A percentile compares a stretch with the other conserved stretches of the same genome.
phyloP scores from a whole-genome alignment of 2,888 invertebrate species.

The Cheilosia variabilis region DNA sequence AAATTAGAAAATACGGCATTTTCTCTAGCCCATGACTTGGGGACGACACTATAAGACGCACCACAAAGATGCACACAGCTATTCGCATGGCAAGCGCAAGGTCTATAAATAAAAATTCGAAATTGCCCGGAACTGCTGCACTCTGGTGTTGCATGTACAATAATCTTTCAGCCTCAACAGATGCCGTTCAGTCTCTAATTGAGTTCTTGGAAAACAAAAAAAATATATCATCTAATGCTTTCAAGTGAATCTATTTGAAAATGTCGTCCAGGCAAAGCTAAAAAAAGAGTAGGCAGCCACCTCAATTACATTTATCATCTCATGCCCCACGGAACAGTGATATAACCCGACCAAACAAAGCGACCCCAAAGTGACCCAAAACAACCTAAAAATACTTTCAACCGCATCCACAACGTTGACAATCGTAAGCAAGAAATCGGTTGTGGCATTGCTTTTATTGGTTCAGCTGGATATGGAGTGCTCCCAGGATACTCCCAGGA shows the following conservation, averaged over 20 bases:
- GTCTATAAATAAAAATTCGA: slow-evolving; percentile 72
- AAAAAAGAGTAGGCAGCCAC: slow-evolving; percentile 7
- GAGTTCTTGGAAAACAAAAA: slow-evolving; percentile 32
- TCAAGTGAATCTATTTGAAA: slow-evolving; percentile 44
- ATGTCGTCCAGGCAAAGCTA: slow-evolving; percentile 3
- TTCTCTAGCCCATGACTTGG: slow-evolving; percentile 31
- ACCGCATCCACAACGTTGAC: slow-evolving; percentile 58
- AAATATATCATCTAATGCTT: slow-evolving; percentile 19
- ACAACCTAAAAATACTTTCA: slow-evolving; percentile 29
- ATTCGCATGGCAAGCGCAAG: slow-evolving; percentile 33
- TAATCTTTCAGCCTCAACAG: slow-evolving; percentile 59
- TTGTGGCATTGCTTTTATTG: slow-evolving; percentile 69
- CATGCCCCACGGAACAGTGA: slow-evolving; percentile 9
- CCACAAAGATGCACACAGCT: slow-evolving; percentile 41
- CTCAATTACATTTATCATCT: slow-evolving; percentile 64
- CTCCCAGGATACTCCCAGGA: slow-evolving; percentile 66
- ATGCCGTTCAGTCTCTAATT: slow-evolving; percentile 69
- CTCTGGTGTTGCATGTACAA: slow-evolving; percentile 53
- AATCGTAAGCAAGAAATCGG: slow-evolving; percentile 73
- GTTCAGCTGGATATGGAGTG: slow-evolving; percentile 60
- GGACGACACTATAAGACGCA: slow-evolving; percentile 27
- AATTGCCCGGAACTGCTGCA: slow-evolving; percentile 72
- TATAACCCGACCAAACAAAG: slow-evolving; percentile 13
- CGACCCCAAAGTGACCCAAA: slow-evolving; percentile 53
- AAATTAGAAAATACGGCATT: slow-evolving; percentile 68